Evolutionary conservation across 2,888 invertebrate species (phyloP), one percentile per base, ranked within the genome.

Genomic region (Polymixis flavicincta): DNA sequence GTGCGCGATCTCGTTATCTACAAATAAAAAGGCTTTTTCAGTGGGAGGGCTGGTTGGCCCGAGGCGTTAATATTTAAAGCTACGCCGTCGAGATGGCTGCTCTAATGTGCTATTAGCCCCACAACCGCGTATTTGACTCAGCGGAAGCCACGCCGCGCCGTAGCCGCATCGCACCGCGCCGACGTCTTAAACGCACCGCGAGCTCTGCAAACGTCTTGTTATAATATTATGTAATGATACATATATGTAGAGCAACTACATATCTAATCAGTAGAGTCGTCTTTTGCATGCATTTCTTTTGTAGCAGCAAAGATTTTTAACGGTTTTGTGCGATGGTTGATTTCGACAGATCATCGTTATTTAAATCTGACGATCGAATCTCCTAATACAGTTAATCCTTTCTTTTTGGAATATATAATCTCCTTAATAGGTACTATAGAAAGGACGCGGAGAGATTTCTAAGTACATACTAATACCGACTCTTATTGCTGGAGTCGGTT

Each of bases 61-160:
- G 76, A 77, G 88, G 92, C 92, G 93, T 94, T 93, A 95, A 95
- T 95, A 95, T 95, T 94, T 93, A 93, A 94, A 93, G 90, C 91
- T 90, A 87, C 89, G 90, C 89, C 86, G 89, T 84, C 88, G 92
- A 92, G 93, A 92, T 92, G 92, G 92, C 89, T 89, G 89, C 91
- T 93, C 93, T 95, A 94, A 95, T 94, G 94, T 92, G 93, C 94
- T 94, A 93, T 94, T 94, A 93, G 92, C 91, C 83, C 84, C 88
- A 87, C 85, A 91, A 90, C 92, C 91, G 89, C 91, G 88, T 88
- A 88, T 90, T 91, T 90, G 89, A 89, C 90, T 91, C 87, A 78
- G 78, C 83, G 83, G 76, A 83, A 82, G 82, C 76, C 73, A 70
- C 75, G 81, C 80, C 83, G n/a, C n/a, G n/a, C n/a, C n/a, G 59